Base-by-base conservation (phyloP, 2,888 invertebrate species). In the Drosophila formosana region DNA sequence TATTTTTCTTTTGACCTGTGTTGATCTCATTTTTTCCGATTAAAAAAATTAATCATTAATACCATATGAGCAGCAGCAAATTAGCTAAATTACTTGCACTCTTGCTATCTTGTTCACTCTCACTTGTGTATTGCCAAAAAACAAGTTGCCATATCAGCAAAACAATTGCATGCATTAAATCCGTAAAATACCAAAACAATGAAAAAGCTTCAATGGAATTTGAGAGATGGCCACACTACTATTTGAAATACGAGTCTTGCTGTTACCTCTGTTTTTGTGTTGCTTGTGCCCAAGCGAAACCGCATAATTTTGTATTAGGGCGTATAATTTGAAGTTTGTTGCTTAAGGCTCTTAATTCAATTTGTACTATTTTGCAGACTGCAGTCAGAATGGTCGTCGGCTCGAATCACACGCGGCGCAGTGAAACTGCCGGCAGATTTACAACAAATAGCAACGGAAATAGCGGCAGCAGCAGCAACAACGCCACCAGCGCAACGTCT, bases 361-460 rank as follows among this genome's bases (percentile, higher is more conserved):
- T 7, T n/a, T 32, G 4, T 4, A 7, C 37, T 34, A 8, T 28
- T 25, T 45, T 57, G 41, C 72, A 90, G 89, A 84, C 71, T 83
- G 78, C 78, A 75, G n/a, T 67, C 88, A 86, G 81, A 91, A 92
- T 92, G 92, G 92, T 92, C 89, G 92, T 92, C 89, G 92, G 92
- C 68, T 92, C 92, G 73, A 91, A 91, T 90, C 91, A 91, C 71
- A 90, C 90, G 80, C 91, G 92, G 72, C 91, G 91, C 76, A 84
- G 91, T 90, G 92, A 92, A 82, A 90, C 91, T 90, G 89, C 88
- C 85, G 90, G 83, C 76, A 89, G 90, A 87, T 90, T 82, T 86
- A 77, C 82, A 71, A 90, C 65, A 66, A 52, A 25, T 53, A 47
- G 18, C 51, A 26, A 37, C 50, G 60, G 13, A 49, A 66, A 62